phyloP scores from a whole-genome alignment of 1,140 invertebrate genomes.

The Drosophila bocqueti region DNA sequence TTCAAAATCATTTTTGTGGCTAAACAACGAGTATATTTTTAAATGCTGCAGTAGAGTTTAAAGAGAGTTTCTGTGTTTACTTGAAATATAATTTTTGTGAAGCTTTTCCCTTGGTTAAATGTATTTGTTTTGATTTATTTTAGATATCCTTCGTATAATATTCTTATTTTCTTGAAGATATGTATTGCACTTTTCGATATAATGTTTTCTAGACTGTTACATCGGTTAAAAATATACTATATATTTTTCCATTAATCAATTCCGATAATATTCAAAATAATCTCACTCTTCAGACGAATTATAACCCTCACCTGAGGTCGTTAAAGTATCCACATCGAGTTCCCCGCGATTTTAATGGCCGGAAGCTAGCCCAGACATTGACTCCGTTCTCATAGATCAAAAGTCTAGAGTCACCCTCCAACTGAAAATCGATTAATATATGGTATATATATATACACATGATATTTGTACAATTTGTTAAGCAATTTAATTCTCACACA shows the following conservation, averaged over 20 bases:
- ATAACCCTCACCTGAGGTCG: background rate
- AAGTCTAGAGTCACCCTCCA: background rate
- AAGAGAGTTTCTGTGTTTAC: no score
- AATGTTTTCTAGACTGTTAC: background rate
- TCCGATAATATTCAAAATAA: background rate
- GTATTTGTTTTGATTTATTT: background rate
- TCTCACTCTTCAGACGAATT: background rate
- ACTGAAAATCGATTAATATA: slow-evolving; percentile 11
- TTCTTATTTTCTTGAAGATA: background rate
- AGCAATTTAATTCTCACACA: slow-evolving; percentile 75
- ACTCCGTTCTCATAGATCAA: slow-evolving; percentile 51
- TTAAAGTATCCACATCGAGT: background rate
- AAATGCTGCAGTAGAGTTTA: background rate
- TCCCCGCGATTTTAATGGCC: slow-evolving; percentile 46
- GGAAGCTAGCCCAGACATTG: slow-evolving; percentile 56
- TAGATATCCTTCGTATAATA: background rate
- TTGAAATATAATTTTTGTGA: background rate
- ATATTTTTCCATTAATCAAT: background rate
- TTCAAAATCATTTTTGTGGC: background rate
- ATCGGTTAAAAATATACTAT: background rate
- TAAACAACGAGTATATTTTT: background rate
- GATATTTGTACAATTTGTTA: slow-evolving; percentile 66
- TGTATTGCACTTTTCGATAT: no score
- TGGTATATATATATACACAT: background rate
- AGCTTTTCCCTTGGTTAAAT: background rate